Base-by-base conservation (phyloP, 2,797 vertebrate genomes). In the Eospalax fontanierii region DNA sequence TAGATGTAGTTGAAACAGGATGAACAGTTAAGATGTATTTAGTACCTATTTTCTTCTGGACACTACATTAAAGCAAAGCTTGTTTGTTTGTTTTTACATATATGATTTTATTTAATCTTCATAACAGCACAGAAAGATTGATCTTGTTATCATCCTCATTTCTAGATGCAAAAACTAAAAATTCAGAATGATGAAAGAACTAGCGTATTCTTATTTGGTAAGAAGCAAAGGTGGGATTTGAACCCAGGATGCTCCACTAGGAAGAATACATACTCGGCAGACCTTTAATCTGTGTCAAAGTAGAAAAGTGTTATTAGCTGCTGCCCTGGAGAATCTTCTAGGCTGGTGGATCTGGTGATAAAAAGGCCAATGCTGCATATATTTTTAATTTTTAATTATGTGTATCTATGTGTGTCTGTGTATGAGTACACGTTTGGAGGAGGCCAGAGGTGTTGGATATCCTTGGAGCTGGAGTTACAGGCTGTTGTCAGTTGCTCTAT, bases 321-420 rank as follows among this genome's bases (percentile, higher is more conserved):
- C 61, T 87, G 95, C 61, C 68, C 84, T 87, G 38, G n/a, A 80
- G 54, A 35, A 33, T 89, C 89, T 70, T 80, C 74, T 28, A 91
- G 78, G 73, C 18, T 54, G 38, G 16, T 80, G 71, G 46, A 61
- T 15, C 3, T 43, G 54, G 70, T 90, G 19, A 84, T 85, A 70
- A 43, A 66, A 38, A 71, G 50, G 46, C 14, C 71, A 91, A 5
- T 19, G 38, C 43, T n/a, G 70, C 50, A 21, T 26, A 30, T 78
- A 9, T 54, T 54, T 54, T 54, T 54, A 9, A 54, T 54, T 54
- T 54, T 54, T 15, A 54, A 10, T 2, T 54, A 15, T 54, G 50
- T 54, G 50, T 54, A 54, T 54, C 2, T 54, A 14, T 54, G 50
- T 14, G 12, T 14, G 50, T 54, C 50, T 15, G 50, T 54, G 50